phyloP scores from a whole-genome alignment of 2,797 vertebrate species.

The Xenops minutus region DNA sequence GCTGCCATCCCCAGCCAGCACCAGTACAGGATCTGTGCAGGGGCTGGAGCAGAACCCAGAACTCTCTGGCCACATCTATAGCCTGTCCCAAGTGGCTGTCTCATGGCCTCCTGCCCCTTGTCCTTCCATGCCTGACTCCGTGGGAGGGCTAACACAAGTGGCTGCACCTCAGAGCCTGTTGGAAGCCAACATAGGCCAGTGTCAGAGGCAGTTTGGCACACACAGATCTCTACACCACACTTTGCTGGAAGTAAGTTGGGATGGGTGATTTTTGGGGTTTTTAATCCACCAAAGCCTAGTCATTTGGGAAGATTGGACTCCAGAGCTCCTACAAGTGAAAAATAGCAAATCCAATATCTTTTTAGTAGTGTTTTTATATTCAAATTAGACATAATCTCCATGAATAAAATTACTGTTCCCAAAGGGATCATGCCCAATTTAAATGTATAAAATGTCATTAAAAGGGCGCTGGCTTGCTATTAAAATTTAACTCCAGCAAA shows the following conservation, averaged over 20 bases:
- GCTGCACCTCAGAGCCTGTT: rapidly evolving
- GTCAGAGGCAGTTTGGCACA: rapidly evolving
- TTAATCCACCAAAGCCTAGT: not conserved
- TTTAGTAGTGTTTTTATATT: conserved; percentile 68
- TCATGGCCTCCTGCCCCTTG: rapidly evolving
- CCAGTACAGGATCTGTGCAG: rapidly evolving
- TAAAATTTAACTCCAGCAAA: conserved; percentile 54
- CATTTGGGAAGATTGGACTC: conserved; percentile 12
- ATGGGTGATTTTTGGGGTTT: not conserved
- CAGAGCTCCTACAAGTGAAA: conserved; percentile 9
- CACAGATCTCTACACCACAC: rapidly evolving
- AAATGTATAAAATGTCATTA: conserved; percentile 66
- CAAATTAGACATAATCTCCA: conserved; percentile 69
- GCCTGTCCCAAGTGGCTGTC: rapidly evolving
- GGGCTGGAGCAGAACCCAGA: not conserved
- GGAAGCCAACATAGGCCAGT: rapidly evolving
- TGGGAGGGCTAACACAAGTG: rapidly evolving
- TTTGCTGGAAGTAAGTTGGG: not conserved
- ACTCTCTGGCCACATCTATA: rapidly evolving
- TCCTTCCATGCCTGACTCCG: rapidly evolving
- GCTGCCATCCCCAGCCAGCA: not conserved
- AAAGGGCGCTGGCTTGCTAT: conserved; percentile 30
- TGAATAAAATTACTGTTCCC: conserved; percentile 75
- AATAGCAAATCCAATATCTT: conserved; percentile 49
- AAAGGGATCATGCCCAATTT: conserved; percentile 67